Evolutionary conservation across 1,140 invertebrate genomes (phyloP), one percentile per base, ranked within the genome.

Genomic region (Bombus sylvicola): DNA sequence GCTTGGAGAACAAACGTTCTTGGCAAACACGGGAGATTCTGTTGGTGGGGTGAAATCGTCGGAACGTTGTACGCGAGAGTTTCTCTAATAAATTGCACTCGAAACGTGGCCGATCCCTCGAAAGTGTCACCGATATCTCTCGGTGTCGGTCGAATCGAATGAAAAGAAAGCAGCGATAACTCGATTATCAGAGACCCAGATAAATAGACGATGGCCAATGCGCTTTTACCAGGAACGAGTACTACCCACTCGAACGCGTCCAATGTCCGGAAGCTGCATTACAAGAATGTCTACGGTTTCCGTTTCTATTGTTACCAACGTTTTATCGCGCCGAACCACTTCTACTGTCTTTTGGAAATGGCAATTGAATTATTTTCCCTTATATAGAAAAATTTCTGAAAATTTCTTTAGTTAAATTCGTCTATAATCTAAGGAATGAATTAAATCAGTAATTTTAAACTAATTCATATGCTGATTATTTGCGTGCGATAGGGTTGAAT

Each of bases 161-260:
- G 93, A 92, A 94, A 94, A 93, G 93, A 94, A 94, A 94, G 93
- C 93, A 94, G 77, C 79, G 81, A 90, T 92, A 93, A 94, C 88
- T 93, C 89, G 89, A 94, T 94, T 94, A 93, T 87, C 89, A 68
- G 80, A 78, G 88, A 89, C 86, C 88, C 92, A 91, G 91, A 93
- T 94, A 94, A 94, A 94, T 90, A 94, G 86, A 71, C 73, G 85
- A 78, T 64, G 72, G 85, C 83, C 47, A 71, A 84, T 66, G 75
- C 43, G 78, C 66, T 87, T 75, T 87, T 83, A 82, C 81, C 62
- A 77, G 47, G 18, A 73, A 81, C 53, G 59, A 81, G 57, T 81
- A 68, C 53, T 28, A 68, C 25, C 68, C 83, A 39, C 69, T 81
- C 69, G 77, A 85, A 13, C 78, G 39, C 69, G 34, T 22, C 34